These are phyloP conservation scores for Cyclopterus lumpus DNA, from an alignment of 2,797 vertebrate species.

Conservation along the genomic window DNA sequence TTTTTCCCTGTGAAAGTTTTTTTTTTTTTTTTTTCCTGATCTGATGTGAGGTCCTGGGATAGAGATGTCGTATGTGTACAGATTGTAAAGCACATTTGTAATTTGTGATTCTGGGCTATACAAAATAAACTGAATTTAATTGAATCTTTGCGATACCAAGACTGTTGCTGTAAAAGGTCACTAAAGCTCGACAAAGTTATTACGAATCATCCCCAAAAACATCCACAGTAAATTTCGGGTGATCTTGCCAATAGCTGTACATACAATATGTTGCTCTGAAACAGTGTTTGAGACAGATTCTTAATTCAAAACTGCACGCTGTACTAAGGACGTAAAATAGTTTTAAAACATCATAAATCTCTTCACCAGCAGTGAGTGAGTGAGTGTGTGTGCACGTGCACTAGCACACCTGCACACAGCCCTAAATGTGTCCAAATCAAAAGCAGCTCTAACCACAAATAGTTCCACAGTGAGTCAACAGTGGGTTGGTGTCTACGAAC, in stretches of 20 bases:
- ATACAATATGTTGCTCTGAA: background rate
- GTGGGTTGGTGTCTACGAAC: slow-evolving; percentile 51
- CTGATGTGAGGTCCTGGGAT: too few species aligned
- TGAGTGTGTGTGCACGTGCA: background rate
- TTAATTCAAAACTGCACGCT: slow-evolving; percentile 6
- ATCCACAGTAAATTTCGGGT: too few species aligned
- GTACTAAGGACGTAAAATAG: slow-evolving; percentile 30
- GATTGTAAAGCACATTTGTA: too few species aligned
- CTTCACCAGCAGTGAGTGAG: slow-evolving; percentile 41
- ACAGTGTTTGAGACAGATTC: slow-evolving; percentile 1
- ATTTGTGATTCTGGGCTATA: too few species aligned
- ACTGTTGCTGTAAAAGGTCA: too few species aligned
- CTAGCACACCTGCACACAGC: slow-evolving; percentile 62
- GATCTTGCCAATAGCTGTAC: slow-evolving; percentile 9
- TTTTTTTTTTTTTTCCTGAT: too few species aligned
- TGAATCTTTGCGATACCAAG: too few species aligned
- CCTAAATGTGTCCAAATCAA: slow-evolving; percentile 68
- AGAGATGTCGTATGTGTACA: too few species aligned
- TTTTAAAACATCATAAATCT: slow-evolving; percentile 38
- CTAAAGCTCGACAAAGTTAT: too few species aligned
- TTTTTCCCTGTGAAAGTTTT: too few species aligned
- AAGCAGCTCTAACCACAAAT: slow-evolving; percentile 74
- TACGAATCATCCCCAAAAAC: too few species aligned
- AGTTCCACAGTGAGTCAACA: slow-evolving; percentile 66
- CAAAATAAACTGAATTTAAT: too few species aligned